A percentile compares a stretch with the other conserved stretches of the same genome.
Conservation (phyloP, 2,113 vertebrate genomes). For the Vombatus ursinus region DNA sequence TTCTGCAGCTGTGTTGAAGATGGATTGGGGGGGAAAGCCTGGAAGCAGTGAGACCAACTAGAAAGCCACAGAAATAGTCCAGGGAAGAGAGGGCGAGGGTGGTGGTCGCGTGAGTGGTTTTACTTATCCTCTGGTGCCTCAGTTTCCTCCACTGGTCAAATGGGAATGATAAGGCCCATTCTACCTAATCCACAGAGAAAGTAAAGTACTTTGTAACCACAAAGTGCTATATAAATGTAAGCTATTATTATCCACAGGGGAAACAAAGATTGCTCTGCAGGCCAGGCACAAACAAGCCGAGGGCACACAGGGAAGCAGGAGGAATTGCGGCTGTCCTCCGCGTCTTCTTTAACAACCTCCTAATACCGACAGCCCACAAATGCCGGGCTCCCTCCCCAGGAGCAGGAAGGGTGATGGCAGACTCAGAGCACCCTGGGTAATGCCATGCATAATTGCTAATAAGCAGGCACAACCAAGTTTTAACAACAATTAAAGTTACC, state of each 20-base stretch:
- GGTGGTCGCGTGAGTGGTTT: background rate
- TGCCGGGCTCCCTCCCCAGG: slow-evolving; percentile 42
- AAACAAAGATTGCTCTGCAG: background rate
- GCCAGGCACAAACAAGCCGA: background rate
- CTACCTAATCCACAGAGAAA: background rate
- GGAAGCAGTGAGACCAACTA: background rate
- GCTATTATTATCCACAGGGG: background rate
- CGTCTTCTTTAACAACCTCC: slow-evolving; percentile 45
- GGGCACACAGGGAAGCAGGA: background rate
- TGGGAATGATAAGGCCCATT: background rate
- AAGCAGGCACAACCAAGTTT: slow-evolving; percentile 71
- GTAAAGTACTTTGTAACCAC: background rate
- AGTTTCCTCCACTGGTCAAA: background rate
- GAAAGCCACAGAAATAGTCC: background rate
- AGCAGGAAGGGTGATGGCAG: slow-evolving; percentile 40
- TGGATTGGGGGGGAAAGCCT: background rate
- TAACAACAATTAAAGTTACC: slow-evolving; percentile 80
- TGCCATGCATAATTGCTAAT: slow-evolving; percentile 67
- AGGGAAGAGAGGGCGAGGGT: background rate
- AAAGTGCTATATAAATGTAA: background rate
- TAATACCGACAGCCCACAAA: slow-evolving; percentile 46
- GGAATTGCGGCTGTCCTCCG: background rate
- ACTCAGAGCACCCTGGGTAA: slow-evolving; percentile 9
- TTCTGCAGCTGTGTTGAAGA: background rate
- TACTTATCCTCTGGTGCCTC: background rate